A percentile compares a stretch with the other conserved stretches of the same genome.
Conservation (phyloP, 2,888 invertebrate species). For the Drosophila mayaguana region DNA sequence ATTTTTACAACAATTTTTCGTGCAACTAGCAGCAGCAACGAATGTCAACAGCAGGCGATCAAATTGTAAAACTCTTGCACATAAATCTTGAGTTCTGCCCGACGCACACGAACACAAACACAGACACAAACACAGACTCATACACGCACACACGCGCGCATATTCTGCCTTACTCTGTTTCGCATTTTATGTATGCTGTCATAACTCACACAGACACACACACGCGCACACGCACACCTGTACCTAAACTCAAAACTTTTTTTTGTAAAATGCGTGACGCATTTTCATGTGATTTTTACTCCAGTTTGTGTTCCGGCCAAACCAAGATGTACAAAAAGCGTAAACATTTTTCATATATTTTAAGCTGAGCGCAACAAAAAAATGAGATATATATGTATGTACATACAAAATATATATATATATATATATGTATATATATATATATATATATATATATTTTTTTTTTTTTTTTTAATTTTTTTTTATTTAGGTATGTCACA, state of each 20-base stretch:
- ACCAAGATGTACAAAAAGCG: conserved; percentile 32
- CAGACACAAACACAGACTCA: not conserved
- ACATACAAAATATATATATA: not conserved
- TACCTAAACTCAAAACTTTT: conserved; percentile 31
- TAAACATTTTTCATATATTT: conserved; percentile 57
- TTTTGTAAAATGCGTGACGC: conserved; percentile 70
- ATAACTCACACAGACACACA: conserved; percentile 57
- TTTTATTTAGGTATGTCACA: not conserved
- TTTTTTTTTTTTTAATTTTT: not conserved
- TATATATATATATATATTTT: not conserved
- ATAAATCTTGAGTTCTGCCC: conserved; percentile 68
- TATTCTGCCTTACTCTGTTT: conserved; percentile 3
- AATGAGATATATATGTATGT: not conserved
- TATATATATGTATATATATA: not conserved
- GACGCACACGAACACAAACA: not conserved
- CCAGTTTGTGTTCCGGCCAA: conserved; percentile 45
- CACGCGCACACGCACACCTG: conserved; percentile 24
- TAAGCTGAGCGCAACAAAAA: conserved; percentile 9
- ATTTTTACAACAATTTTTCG: conserved; percentile 56
- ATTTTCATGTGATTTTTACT: conserved; percentile 55
- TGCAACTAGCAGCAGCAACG: conserved; percentile 61
- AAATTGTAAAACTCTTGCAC: conserved; percentile 78
- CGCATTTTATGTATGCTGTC: conserved; percentile 54
- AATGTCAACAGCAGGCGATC: conserved; percentile 78
- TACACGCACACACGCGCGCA: not conserved